Evolutionary conservation across 1,140 invertebrate species (phyloP), one percentile per base, ranked within the genome.

Genomic region (Aradophagus sp.): DNA sequence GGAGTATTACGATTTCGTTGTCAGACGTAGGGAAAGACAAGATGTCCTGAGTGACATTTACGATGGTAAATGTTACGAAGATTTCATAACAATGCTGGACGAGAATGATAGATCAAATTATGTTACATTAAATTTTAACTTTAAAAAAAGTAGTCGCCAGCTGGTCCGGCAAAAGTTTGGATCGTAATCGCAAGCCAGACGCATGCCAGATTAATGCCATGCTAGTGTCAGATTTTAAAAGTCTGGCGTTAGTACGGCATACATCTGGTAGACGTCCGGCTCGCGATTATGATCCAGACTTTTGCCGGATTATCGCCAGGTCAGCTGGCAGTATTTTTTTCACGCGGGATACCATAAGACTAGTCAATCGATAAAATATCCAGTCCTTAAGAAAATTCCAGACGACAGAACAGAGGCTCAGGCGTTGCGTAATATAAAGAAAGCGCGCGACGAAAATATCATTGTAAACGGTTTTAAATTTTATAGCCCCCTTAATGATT

Each of bases 351-450:
- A 61, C 11, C 2, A 39, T 5, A 17, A 26, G 26, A 10, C 11
- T 8, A 23, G 23, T 39, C 45, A 52, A 31, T 36, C 42, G 2
- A 44, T 70, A 17, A 70, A 62, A 35, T 70, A 70, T 15, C 52
- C 59, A 19, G 7, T 48, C 13, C 15, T 36, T 8, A 32, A 34
- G 3, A 5, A 48, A 8, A 17, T 31, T 8, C 32, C 31, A 16
- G 2, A 15, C 0, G 4, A 17, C 1, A 27, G 65, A 45, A 55
- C 38, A n/a, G 14, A 41, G 12, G 8, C 8, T 8, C 14, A 47
- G 42, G 31, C 48, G 2, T 32, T 45, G 15, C 6, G 32, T 26
- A 13, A 59, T 27, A 45, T 53, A 13, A 2, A 34, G 23, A 3
- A 52, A 47, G 39, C 42, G 16, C 31, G 48, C 27, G 10, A 36